Conservation (phyloP, 2,113 vertebrate genomes). For the Camelus dromedarius region DNA sequence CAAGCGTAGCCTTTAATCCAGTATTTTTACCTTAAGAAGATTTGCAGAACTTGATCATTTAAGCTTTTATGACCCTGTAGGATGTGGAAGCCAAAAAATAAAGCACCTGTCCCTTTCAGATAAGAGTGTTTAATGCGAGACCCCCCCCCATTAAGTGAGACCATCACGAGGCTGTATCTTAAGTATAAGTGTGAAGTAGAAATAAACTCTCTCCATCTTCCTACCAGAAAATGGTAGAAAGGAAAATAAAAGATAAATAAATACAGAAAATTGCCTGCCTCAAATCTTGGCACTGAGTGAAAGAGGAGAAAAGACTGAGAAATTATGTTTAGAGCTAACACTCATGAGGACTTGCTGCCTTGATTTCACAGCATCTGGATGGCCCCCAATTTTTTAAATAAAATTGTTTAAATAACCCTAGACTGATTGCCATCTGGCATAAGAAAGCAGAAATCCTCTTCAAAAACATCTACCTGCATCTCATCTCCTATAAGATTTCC, state of each 20-base stretch:
- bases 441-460: not conserved
- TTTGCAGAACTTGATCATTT: not conserved
- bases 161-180: not conserved
- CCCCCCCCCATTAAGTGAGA: not conserved
- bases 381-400: not conserved
- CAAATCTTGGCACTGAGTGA: not conserved
- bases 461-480: not conserved
- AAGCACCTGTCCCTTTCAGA: not conserved
- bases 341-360: not conserved
- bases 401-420: not conserved
- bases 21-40: constrained; percentile 19
- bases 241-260: not conserved
- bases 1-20: not conserved
- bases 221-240: not conserved
- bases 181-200: not conserved
- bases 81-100: not conserved
- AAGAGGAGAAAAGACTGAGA: not conserved
- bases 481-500: not conserved
- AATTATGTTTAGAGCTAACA: not conserved
- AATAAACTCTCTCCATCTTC: not conserved
- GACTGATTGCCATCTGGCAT: not conserved
- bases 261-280: not conserved
- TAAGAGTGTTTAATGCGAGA: not conserved
- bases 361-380: not conserved
- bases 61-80: not conserved